These are phyloP conservation scores for Barbus barbus DNA, from an alignment of 2,113 vertebrate species.

Conservation along the genomic window DNA sequence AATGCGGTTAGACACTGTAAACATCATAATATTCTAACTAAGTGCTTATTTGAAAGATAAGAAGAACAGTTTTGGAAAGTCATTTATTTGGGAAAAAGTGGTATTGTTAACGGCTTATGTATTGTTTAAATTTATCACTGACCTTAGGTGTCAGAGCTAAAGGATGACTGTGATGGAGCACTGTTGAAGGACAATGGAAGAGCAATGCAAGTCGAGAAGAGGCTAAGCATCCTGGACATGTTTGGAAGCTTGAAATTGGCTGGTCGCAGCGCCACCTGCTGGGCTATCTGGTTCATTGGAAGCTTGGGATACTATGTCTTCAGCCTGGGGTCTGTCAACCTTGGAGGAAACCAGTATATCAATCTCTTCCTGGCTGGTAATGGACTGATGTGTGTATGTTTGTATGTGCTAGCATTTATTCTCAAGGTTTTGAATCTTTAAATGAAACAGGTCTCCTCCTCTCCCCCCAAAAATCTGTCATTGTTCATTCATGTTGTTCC, in stretches of 20 bases:
- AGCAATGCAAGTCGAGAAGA: slow-evolving; percentile 63
- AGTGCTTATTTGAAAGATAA: background rate
- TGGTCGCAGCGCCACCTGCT: slow-evolving; percentile 83
- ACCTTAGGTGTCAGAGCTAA: slow-evolving; percentile 69
- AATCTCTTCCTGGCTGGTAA: slow-evolving; percentile 92
- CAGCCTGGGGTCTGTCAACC: slow-evolving; percentile 85
- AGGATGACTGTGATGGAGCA: slow-evolving; percentile 62
- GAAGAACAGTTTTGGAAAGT: background rate
- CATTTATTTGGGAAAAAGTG: background rate
- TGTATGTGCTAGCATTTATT: background rate
- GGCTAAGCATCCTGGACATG: slow-evolving; percentile 83
- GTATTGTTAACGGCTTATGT: background rate
- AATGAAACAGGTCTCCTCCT: background rate
- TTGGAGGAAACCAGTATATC: slow-evolving; percentile 87
- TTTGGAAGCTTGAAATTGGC: slow-evolving; percentile 84
- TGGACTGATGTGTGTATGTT: background rate
- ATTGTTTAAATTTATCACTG: background rate
- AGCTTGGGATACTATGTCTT: slow-evolving; percentile 93
- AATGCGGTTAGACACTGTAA: background rate
- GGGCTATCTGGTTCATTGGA: slow-evolving; percentile 92
- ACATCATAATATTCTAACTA: background rate
- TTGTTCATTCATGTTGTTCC: background rate
- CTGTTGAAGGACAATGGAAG: slow-evolving; percentile 19
- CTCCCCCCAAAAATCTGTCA: no score
- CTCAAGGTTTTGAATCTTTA: background rate